Conservation (phyloP, 2,797 vertebrate genomes). For the Acanthurus leucopareius region DNA sequence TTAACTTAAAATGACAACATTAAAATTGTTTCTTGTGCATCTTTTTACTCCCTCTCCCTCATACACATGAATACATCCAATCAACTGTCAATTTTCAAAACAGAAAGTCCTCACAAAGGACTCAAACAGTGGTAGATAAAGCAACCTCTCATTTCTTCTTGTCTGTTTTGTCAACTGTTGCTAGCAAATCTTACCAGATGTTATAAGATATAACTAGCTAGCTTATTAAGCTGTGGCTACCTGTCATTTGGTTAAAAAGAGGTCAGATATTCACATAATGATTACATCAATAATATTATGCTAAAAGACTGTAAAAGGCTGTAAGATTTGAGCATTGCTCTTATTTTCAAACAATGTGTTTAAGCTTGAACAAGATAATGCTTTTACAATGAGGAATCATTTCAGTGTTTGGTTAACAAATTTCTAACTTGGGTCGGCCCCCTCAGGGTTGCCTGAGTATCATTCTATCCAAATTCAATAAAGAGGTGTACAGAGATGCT, state of each 20-base stretch:
- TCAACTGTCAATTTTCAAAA: neutral
- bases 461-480: neutral
- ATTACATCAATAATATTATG: neutral
- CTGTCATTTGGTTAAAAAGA: too few relatives aligned
- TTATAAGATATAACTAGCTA: too few relatives aligned
- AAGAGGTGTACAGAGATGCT: neutral
- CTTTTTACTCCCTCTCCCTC: neutral
- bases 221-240: too few relatives aligned
- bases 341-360: neutral
- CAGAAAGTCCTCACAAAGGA: neutral
- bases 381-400: neutral
- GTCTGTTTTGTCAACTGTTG: neutral
- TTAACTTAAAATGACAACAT: conserved; percentile 23
- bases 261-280: neutral
- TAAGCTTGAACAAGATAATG: neutral
- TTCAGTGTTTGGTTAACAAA: too few relatives aligned
- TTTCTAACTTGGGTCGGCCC: neutral
- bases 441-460: neutral
- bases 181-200: too few relatives aligned
- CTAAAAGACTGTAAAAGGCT: too few relatives aligned
- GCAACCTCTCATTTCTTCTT: neutral
- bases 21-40: neutral
- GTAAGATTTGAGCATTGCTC: neutral
- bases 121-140: neutral
- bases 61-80: conserved; percentile 12